phyloP scores from a whole-genome alignment of 2,113 vertebrate species.

The Phyllopteryx taeniolatus region DNA sequence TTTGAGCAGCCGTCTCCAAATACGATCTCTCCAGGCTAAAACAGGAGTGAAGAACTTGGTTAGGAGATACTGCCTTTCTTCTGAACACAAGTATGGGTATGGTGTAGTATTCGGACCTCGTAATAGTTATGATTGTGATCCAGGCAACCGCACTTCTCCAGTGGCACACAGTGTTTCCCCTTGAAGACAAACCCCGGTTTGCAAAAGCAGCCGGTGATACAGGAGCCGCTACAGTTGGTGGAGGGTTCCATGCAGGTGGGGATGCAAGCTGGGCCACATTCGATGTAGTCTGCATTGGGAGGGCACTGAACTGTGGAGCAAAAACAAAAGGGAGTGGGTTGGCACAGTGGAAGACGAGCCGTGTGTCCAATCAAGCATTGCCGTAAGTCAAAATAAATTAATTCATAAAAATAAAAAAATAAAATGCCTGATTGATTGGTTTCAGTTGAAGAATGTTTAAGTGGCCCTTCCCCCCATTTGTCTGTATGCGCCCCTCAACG shows the following conservation, averaged over 20 bases:
- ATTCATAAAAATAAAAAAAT: too few relatives aligned
- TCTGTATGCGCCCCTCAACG: not conserved
- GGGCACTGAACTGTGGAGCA: constrained; percentile 55
- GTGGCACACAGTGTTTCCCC: constrained; percentile 63
- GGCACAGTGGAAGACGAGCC: not conserved
- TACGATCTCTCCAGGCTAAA: constrained; percentile 73
- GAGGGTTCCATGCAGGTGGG: constrained; percentile 69
- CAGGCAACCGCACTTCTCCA: constrained; percentile 75
- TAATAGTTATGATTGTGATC: constrained; percentile 74
- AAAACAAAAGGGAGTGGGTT: not conserved
- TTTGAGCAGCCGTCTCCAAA: constrained; percentile 70
- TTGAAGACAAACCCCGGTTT: constrained; percentile 75
- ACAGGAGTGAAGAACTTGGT: not conserved
- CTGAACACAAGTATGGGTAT: not conserved
- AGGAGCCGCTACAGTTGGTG: constrained; percentile 66
- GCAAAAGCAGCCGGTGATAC: constrained; percentile 77
- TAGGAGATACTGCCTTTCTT: not conserved
- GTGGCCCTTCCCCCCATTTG: too few relatives aligned
- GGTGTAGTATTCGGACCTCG: constrained; percentile 60
- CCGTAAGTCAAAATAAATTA: too few relatives aligned
- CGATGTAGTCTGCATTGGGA: constrained; percentile 66
- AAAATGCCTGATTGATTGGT: too few relatives aligned
- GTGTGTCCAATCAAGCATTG: not conserved
- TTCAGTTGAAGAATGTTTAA: too few relatives aligned
- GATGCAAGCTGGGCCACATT: constrained; percentile 69